Base-by-base conservation (phyloP, 2,113 vertebrate genomes). In the Podarcis raffonei region DNA sequence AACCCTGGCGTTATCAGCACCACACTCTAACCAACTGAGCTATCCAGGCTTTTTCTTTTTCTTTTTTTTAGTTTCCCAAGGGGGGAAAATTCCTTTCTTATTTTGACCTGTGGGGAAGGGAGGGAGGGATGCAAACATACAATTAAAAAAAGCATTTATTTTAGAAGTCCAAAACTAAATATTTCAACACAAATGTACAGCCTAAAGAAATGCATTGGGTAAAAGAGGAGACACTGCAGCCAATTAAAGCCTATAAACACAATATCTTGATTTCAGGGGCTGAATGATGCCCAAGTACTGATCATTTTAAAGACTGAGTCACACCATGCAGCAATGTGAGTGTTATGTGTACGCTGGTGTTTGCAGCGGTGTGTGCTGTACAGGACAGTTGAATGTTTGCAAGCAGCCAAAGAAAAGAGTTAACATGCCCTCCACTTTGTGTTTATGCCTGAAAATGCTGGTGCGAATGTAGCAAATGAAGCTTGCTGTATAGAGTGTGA, bases 71-170 rank as follows among this genome's bases (percentile, higher is more conserved):
- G 48, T 53, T 53, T 53, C 48, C 48, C 48, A 53, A 53, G 9
- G 48, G 11, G 48, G 11, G 11, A 0, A 2, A 2, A 9, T 1
- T 48, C 9, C 11, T 53, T 53, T 53, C 95, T 97, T 95, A 95
- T 87, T 94, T 96, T 85, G 94, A 97, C 95, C 94, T 20, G n/a
- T 15, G 32, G 94, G 89, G 1, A n/a, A n/a, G n/a, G 32, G 18
- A 91, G 48, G 11, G 48, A 53, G 48, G 48, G 48, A 53, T 53
- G 48, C 48, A 94, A 68, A 93, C 90, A 95, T 90, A 94, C 89
- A 77, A 89, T 94, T 94, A 91, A 94, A 94, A 94, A 96, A 96
- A 85, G 89, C 30, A 94, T 95, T 93, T 95, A 94, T 42, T 3
- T 22, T 53, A 15, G 30, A 77, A 92, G 91, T 94, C 93, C 93